Evolutionary conservation across 2,113 vertebrate species (phyloP), one percentile per base, ranked within the genome.

Genomic region (Mixornis gularis): DNA sequence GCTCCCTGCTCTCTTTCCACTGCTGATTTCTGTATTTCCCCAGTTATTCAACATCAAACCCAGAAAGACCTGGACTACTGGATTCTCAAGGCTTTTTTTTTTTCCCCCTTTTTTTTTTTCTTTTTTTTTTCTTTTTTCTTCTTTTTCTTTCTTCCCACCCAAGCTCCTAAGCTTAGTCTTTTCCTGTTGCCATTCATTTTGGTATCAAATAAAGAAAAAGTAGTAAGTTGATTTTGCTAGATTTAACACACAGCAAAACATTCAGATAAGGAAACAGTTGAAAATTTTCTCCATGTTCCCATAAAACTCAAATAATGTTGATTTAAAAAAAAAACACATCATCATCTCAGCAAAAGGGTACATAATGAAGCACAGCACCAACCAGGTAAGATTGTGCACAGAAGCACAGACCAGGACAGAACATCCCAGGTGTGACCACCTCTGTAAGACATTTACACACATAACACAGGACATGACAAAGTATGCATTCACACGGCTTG

Each of bases 51-150:
- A 10, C 71, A 76, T 71, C 56, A 90, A 87, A 85, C 21, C 6
- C 20, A 79, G 14, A 27, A 89, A 86, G 8, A 46, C 30, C 9
- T 62, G 29, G 36, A 60, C 58, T 93, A 34, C 17, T 69, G 52
- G 40, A 74, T 64, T 92, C 48, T 13, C 49, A 25, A 79, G 65
- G 17, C 3, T 73, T 80, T 34, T 0, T n/a, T 40, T 8, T 4
- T 17, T 3, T 9, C 2, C 16, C 32, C 13, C 3, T 43, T 41
- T 41, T 15, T 6, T 7, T 13, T 9, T 3, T 7, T 5, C 3
- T 2, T 0, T 1, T 10, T 17, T 7, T 7, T 13, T 9, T 3
- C 5, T 5, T 4, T 5, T 4, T 2, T 0, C 1, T 10, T 19
- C 4, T 41, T 30, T 53, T 48, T 8, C 3, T 66, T 49, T 40